phyloP scores from a whole-genome alignment of 1,140 invertebrate genomes.

The Eumaeus atala region DNA sequence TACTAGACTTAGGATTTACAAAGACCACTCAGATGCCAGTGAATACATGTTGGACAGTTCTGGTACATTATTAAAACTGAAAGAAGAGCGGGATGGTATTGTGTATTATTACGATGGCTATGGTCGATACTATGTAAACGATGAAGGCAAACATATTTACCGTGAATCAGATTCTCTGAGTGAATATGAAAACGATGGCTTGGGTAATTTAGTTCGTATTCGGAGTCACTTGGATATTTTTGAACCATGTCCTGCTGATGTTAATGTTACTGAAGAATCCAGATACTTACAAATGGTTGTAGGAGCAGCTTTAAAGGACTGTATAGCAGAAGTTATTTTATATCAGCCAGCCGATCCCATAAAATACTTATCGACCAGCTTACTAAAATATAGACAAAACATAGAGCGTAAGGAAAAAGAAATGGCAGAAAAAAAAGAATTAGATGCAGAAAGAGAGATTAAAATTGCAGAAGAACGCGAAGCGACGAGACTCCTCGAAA shows the following conservation, averaged over 20 bases:
- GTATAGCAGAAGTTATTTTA: conserved; percentile 53
- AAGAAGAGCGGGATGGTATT: conserved; percentile 51
- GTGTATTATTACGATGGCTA: conserved; percentile 57
- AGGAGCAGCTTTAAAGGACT: conserved; percentile 50
- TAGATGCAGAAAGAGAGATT: conserved; percentile 49
- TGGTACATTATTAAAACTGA: conserved; percentile 51
- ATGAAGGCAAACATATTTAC: conserved; percentile 58
- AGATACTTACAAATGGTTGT: conserved; percentile 55
- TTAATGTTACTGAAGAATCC: conserved; percentile 55
- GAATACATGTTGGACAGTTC: conserved; percentile 62
- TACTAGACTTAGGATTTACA: conserved; percentile 54
- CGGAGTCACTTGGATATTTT: conserved; percentile 54
- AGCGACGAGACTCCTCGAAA: conserved; percentile 30
- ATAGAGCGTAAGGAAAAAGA: conserved; percentile 52
- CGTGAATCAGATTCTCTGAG: conserved; percentile 48
- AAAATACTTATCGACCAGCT: conserved; percentile 44
- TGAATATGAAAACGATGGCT: conserved; percentile 66
- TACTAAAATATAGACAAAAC: conserved; percentile 58
- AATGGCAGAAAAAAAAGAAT: conserved; percentile 44
- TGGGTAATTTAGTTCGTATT: conserved; percentile 63
- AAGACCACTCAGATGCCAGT: conserved; percentile 52
- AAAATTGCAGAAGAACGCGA: conserved; percentile 46
- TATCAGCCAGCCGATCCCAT: conserved; percentile 59
- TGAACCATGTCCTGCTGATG: conserved; percentile 52
- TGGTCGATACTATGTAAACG: conserved; percentile 57